These are phyloP conservation scores for Caenorhabditis sp. DNA, from an alignment of 2,888 invertebrate species.

Conservation along the genomic window DNA sequence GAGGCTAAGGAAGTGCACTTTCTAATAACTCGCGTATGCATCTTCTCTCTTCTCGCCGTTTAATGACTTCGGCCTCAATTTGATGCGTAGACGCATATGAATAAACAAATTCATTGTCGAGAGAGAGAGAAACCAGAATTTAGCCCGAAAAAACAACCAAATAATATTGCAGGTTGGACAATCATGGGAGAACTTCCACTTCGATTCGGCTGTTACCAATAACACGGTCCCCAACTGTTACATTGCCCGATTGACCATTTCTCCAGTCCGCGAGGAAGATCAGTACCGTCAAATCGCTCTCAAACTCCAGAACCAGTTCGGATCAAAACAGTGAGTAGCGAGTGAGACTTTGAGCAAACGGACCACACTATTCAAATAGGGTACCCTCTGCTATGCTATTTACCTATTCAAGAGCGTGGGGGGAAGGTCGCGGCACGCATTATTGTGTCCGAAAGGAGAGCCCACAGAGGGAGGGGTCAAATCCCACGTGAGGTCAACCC, in stretches of 20 bases:
- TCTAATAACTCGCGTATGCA: slow-evolving; percentile 43
- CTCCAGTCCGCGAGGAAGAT: slow-evolving; percentile 75
- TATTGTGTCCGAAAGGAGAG: slow-evolving; percentile 35
- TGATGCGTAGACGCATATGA: slow-evolving; percentile 35
- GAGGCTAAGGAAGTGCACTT: slow-evolving; percentile 26
- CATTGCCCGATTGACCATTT: slow-evolving; percentile 73
- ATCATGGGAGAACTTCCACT: slow-evolving; percentile 77
- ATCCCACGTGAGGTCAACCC: slow-evolving; percentile 52
- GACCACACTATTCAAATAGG: slow-evolving; percentile 41
- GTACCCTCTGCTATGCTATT: slow-evolving; percentile 16
- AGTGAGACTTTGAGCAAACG: slow-evolving; percentile 21
- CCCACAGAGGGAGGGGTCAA: slow-evolving; percentile 29
- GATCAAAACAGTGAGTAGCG: slow-evolving; percentile 65
- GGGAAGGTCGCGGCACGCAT: slow-evolving; percentile 21
- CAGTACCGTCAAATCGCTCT: slow-evolving; percentile 74
- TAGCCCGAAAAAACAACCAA: slow-evolving; percentile 1
- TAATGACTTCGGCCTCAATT: slow-evolving; percentile 53
- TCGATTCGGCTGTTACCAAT: slow-evolving; percentile 74
- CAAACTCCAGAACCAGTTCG: slow-evolving; percentile 75
- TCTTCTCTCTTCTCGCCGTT: slow-evolving; percentile 23
- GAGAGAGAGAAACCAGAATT: neutral
- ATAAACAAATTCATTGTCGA: slow-evolving; percentile 25
- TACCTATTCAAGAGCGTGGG: slow-evolving; percentile 42
- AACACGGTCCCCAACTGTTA: slow-evolving; percentile 77
- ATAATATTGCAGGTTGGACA: slow-evolving; percentile 69